Evolutionary conservation across 2,113 vertebrate species (phyloP).

Genomic region (Motacilla tschutschensis): DNA sequence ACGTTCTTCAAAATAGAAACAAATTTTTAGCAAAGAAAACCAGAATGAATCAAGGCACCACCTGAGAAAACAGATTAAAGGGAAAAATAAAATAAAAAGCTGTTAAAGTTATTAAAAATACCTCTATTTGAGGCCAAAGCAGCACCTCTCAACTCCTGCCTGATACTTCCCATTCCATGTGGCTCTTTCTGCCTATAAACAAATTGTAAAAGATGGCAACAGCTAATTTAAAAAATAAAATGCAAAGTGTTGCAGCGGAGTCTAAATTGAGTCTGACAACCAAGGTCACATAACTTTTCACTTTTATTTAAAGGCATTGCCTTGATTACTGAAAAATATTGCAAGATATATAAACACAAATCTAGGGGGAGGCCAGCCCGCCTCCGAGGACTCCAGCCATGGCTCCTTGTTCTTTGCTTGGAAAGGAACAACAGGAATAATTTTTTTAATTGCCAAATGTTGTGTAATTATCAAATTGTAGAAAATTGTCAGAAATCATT

Average conservation of each 20-base stretch:
- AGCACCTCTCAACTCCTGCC: slow-evolving; percentile 12
- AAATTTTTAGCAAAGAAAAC: neutral
- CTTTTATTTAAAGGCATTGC: slow-evolving; percentile 62
- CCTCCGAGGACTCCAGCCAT: neutral
- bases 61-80: neutral
- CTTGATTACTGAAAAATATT: slow-evolving; percentile 47
- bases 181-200: slow-evolving; percentile 51
- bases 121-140: neutral
- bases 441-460: slow-evolving; percentile 12
- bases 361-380: neutral
- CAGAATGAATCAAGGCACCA: neutral
- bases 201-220: slow-evolving; percentile 72
- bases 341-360: neutral
- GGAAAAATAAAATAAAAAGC: neutral
- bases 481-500: slow-evolving; percentile 24
- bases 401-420: neutral
- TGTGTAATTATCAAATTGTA: slow-evolving; percentile 30
- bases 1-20: neutral
- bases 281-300: slow-evolving; percentile 72
- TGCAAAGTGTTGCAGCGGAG: slow-evolving; percentile 39
- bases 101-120: slow-evolving; percentile 22
- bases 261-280: slow-evolving; percentile 72
- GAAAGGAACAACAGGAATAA: neutral
- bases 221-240: slow-evolving; percentile 77
- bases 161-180: neutral